Evolutionary conservation across 2,888 invertebrate species (phyloP), one percentile per base, ranked within the genome.

Genomic region (Sesia bembeciformis): DNA sequence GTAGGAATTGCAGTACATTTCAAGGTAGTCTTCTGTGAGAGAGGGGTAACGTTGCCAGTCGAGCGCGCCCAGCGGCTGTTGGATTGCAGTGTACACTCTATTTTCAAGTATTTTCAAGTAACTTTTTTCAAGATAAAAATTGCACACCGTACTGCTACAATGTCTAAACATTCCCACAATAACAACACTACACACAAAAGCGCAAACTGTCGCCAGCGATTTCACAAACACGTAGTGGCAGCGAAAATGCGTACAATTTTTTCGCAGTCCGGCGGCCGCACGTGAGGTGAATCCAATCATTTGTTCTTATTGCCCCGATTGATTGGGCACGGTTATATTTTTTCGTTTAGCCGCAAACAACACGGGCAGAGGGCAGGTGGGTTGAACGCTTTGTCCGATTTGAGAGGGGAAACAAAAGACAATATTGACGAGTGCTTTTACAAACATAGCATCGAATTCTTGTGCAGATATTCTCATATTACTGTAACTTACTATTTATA

Each of bases 251-350:
- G 67, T 65, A 67, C 70, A 70, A 52, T 72, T 76, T 78, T 79
- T 79, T 73, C 67, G 65, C 66, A 67, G 60, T 60, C 66, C 68
- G 64, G 68, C 67, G 69, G 66, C 69, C 69, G 76, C 64, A 81
- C 86, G 86, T 86, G 86, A 82, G 80, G 70, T 66, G 85, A 84
- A 85, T 85, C 68, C 79, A 73, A 83, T 84, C 76, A 76, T 80
- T 81, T 78, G 79, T 80, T 84, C 79, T 78, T 81, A 78, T 78
- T 82, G 72, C 73, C 67, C 72, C 77, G 81, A 81, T 83, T 86
- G 86, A 85, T 84, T 84, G 84, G 86, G 71, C 60, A 64, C 52
- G 67, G 73, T 66, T 70, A 77, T 75, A 73, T 79, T 76, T 77
- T 78, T 69, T 74, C 71, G 56, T 75, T 76, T 76, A 73, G 73